These are phyloP conservation scores for Boloria euphrosyne DNA, from an alignment of 2,888 invertebrate genomes.

Conservation along the genomic window DNA sequence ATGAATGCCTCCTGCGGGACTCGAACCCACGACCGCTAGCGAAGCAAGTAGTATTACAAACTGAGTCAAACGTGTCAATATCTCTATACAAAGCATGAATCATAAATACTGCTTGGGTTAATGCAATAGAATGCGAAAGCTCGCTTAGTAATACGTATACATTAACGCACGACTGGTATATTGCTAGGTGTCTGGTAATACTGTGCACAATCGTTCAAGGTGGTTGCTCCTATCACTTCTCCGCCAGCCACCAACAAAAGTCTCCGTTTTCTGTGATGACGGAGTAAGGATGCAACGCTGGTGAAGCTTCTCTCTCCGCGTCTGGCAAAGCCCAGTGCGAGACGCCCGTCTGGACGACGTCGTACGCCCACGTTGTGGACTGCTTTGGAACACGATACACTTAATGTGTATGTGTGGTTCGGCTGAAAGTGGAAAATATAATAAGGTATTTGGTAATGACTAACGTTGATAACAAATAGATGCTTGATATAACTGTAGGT, in stretches of 20 bases:
- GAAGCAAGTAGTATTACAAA: no score
- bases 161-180: slow-evolving; percentile 26
- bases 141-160: not conserved
- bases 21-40: no score
- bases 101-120: no score
- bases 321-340: slow-evolving; percentile 81
- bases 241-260: slow-evolving; percentile 79
- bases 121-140: not conserved
- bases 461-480: not conserved
- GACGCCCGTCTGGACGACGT: slow-evolving; percentile 74
- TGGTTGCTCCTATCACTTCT: slow-evolving; percentile 74
- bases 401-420: slow-evolving; percentile 79
- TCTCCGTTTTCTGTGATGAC: slow-evolving; percentile 80
- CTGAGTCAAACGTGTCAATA: no score
- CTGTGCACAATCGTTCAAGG: slow-evolving; percentile 69
- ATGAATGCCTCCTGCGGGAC: no score
- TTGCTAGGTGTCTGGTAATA: slow-evolving; percentile 69
- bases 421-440: slow-evolving; percentile 49
- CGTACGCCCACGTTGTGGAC: slow-evolving; percentile 83
- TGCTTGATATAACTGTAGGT: not conserved
- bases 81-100: no score
- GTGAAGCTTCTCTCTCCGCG: slow-evolving; percentile 78
- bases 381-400: slow-evolving; percentile 74
- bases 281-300: slow-evolving; percentile 75
- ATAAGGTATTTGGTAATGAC: not conserved